Evolutionary conservation across 1,140 invertebrate species (phyloP).

Genomic region (Camponotus floridanus): DNA sequence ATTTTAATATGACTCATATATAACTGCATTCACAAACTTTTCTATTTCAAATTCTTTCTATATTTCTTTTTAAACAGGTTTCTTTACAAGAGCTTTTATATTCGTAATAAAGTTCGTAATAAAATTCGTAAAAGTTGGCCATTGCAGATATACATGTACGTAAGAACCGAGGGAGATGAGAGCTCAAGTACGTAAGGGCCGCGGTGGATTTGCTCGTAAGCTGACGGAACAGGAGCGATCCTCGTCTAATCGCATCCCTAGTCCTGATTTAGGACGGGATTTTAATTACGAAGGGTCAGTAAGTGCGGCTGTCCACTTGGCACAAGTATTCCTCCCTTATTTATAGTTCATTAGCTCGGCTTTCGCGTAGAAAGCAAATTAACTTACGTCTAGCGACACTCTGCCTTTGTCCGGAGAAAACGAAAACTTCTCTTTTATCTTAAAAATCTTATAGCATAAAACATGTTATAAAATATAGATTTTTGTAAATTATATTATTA

Average conservation of each 20-base stretch:
- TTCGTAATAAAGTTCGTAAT: not conserved
- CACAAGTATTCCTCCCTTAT: constrained; percentile 75
- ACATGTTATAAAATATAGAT: not conserved
- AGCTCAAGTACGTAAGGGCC: constrained; percentile 60
- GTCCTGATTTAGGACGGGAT: constrained; percentile 82
- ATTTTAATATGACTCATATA: not conserved
- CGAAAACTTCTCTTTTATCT: not conserved
- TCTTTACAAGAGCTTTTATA: not conserved
- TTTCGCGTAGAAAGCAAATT: constrained; percentile 73
- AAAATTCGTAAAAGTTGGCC: not conserved
- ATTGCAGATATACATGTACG: not conserved
- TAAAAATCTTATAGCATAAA: not conserved
- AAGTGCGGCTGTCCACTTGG: constrained; percentile 71
- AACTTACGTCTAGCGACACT: constrained; percentile 64
- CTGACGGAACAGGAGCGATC: constrained; percentile 65
- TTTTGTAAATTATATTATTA: not conserved
- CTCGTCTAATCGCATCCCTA: constrained; percentile 78
- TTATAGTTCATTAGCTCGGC: constrained; percentile 77
- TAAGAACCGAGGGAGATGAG: constrained; percentile 61
- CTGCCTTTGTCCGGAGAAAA: constrained; percentile 32
- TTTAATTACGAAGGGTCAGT: constrained; percentile 83
- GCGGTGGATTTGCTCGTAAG: constrained; percentile 71
- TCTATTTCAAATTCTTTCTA: not conserved
- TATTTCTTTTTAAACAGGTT: not conserved
- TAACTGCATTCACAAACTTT: not conserved